Evolutionary conservation across 2,113 vertebrate genomes (phyloP).

Genomic region (Dicaeum eximium): DNA sequence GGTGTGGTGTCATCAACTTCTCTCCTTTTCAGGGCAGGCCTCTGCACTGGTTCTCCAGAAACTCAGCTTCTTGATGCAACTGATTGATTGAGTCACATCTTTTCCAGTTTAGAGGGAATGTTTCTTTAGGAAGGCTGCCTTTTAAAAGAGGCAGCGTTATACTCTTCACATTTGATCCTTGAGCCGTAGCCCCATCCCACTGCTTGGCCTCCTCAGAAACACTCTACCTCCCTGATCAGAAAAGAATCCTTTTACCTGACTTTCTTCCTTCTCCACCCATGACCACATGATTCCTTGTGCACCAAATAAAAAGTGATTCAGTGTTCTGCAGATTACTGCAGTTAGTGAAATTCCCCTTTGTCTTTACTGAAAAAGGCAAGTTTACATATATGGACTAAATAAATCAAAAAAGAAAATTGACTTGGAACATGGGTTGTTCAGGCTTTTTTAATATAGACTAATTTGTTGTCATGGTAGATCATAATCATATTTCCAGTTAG

Average conservation of each 20-base stretch:
- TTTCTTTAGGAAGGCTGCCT: not conserved
- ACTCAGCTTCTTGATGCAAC: not conserved
- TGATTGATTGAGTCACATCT: not conserved
- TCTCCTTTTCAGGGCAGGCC: not conserved
- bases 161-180: not conserved
- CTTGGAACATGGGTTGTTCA: fast-evolving
- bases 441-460: not conserved
- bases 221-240: not conserved
- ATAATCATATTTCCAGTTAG: not conserved
- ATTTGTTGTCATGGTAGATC: not conserved
- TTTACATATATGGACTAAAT: not conserved
- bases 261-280: not conserved
- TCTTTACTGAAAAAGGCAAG: not conserved
- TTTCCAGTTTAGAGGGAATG: fast-evolving
- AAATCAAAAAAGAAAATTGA: not conserved
- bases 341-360: not conserved
- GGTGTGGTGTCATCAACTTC: not conserved
- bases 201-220: not conserved
- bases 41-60: not conserved
- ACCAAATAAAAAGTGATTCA: not conserved
- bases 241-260: not conserved
- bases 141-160: not conserved
- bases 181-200: not conserved
- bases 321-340: not conserved
- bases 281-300: not conserved